Base-by-base conservation (phyloP, 2,797 vertebrate genomes). In the Perodicticus potto region DNA sequence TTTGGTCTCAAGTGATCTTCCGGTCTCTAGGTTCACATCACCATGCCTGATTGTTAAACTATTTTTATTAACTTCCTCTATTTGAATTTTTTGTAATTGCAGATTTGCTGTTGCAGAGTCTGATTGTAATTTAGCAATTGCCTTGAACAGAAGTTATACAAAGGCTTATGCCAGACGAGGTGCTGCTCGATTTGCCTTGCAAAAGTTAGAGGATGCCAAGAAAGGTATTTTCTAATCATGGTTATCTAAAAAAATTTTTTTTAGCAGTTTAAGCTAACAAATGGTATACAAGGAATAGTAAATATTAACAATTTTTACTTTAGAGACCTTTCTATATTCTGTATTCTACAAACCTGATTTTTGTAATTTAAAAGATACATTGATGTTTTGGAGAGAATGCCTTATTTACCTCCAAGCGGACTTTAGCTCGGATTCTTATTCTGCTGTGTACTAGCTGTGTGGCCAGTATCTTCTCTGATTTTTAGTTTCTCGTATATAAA, bases 51-150 rank as follows among this genome's bases (percentile, higher is more conserved):
- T 16, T n/a, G 32, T 17, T n/a, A 67, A 67, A n/a, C 16, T 22
- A 70, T 88, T 90, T 94, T 96, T 93, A 78, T 85, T 93, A 85
- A 83, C 23, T 61, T 95, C 12, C 84, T 82, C 70, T 63, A 45
- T 72, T 91, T 59, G 40, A 40, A 72, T n/a, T 53, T 70, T 69
- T 93, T 95, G 74, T 53, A 14, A 12, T 74, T 95, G 16, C 96
- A 99, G 99, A 91, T 99, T 98, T 97, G 99, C 99, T n/a, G 99
- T 99, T 96, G 99, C 99, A 0, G 99, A 99, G 98, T 99, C 99
- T 0, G 99, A 99, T 98, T 99, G 99, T 98, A 99, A 99, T 97
- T 98, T 99, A 97, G 99, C 99, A 1, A 98, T 99, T 49, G 99
- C 99, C 74, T 97, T 99, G 96, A 99, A 99, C 97, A 97, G 98